Percentiles rank a stretch among this genome's conserved stretches.
Conservation (phyloP, 1,140 invertebrate species). For the Pteromalus puparum region DNA sequence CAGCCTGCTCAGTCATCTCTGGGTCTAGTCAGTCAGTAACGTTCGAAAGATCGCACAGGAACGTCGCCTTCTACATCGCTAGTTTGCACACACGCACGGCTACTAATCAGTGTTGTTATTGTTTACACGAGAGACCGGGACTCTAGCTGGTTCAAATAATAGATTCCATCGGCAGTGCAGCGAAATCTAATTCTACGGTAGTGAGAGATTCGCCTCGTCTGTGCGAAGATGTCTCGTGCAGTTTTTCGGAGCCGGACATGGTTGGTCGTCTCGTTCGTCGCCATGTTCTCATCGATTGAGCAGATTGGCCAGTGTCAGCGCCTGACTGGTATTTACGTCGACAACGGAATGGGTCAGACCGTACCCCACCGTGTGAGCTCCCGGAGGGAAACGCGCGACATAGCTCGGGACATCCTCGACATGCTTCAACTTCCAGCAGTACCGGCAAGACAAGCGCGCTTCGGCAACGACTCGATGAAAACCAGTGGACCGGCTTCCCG, state of each 20-base stretch:
- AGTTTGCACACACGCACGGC: too few relatives aligned
- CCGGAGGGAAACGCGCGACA: slow-evolving; percentile 82
- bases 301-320: neutral
- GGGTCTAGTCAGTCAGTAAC: too few relatives aligned
- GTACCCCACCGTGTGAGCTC: slow-evolving; percentile 82
- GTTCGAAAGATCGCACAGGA: too few relatives aligned
- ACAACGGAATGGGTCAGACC: slow-evolving; percentile 89
- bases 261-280: neutral
- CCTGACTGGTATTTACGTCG: slow-evolving; percentile 80
- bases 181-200: too few relatives aligned
- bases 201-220: too few relatives aligned
- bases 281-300: neutral
- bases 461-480: slow-evolving; percentile 64
- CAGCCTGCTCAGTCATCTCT: too few relatives aligned
- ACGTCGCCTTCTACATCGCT: too few relatives aligned
- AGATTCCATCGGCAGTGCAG: too few relatives aligned
- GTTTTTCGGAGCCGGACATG: neutral
- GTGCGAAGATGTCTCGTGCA: neutral
- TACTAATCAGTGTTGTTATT: too few relatives aligned
- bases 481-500: slow-evolving; percentile 85
- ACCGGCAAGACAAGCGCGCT: slow-evolving; percentile 74
- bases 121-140: too few relatives aligned
- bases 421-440: slow-evolving; percentile 85
- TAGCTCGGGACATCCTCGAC: slow-evolving; percentile 88
- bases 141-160: too few relatives aligned